Evolutionary conservation across 2,113 vertebrate genomes (phyloP).

Genomic region (western clawed frog (Xenopus tropicalis)): DNA sequence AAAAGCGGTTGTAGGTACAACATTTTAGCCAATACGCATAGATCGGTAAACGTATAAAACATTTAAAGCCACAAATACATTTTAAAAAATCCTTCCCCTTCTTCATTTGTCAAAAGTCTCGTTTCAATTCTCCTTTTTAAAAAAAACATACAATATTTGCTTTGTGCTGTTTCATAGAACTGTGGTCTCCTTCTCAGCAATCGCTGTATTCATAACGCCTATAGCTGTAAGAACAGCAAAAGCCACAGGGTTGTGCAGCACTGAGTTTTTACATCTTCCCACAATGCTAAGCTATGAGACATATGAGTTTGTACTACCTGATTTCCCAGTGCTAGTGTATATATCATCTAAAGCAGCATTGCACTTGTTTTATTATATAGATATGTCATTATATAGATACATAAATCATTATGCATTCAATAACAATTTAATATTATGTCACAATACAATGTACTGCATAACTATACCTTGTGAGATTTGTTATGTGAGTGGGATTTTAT

Average conservation of each 20-base stretch:
- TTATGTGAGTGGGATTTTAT: no score
- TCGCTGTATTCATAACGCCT: neutral
- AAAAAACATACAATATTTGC: neutral
- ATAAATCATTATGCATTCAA: no score
- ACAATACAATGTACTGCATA: no score
- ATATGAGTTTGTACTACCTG: neutral
- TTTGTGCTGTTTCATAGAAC: neutral
- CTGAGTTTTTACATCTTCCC: neutral
- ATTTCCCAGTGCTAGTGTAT: neutral
- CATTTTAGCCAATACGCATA: neutral
- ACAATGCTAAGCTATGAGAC: neutral
- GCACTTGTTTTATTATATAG: no score
- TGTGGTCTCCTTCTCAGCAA: constrained; percentile 2
- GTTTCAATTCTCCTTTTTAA: constrained; percentile 4
- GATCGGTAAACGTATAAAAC: neutral
- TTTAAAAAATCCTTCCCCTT: constrained; percentile 10
- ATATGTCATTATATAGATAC: no score
- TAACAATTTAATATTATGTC: no score
- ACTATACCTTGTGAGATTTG: no score
- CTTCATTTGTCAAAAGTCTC: neutral
- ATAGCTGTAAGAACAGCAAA: neutral
- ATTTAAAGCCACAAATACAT: neutral
- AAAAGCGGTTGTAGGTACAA: constrained; percentile 9
- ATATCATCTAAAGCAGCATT: no score
- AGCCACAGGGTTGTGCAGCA: neutral